These are phyloP conservation scores for Chesias legatella DNA, from an alignment of 2,888 invertebrate genomes.

Conservation along the genomic window DNA sequence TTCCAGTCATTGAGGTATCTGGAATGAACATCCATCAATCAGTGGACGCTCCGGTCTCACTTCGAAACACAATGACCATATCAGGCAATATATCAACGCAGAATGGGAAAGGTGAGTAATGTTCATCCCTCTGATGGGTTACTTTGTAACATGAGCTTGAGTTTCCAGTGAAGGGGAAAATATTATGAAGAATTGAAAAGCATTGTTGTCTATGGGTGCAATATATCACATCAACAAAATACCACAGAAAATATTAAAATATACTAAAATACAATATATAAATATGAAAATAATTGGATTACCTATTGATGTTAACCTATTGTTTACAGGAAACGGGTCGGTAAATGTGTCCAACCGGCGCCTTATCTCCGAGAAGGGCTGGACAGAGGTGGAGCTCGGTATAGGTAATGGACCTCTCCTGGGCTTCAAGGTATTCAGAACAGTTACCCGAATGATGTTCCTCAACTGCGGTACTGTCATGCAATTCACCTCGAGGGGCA, in stretches of 20 bases:
- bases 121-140: no score
- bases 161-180: no score
- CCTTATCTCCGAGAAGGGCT: slow-evolving; percentile 90
- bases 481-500: slow-evolving; percentile 88
- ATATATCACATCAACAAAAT: no score
- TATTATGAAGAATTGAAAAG: no score
- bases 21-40: slow-evolving; percentile 96
- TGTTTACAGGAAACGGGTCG: slow-evolving; percentile 83
- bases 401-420: slow-evolving; percentile 91
- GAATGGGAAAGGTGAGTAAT: slow-evolving; percentile 88
- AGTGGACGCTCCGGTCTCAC: slow-evolving; percentile 94
- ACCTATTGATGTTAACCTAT: slow-evolving; percentile 9
- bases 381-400: slow-evolving; percentile 92
- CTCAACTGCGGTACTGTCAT: slow-evolving; percentile 87
- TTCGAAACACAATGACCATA: slow-evolving; percentile 90
- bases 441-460: slow-evolving; percentile 86
- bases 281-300: no score
- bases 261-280: no score
- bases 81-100: slow-evolving; percentile 91
- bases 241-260: no score
- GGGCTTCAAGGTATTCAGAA: slow-evolving; percentile 89
- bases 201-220: no score
- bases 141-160: no score
- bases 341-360: slow-evolving; percentile 88
- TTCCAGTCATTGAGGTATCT: slow-evolving; percentile 93